phyloP scores from a whole-genome alignment of 1,140 invertebrate species.

The Helicoverpa zea region DNA sequence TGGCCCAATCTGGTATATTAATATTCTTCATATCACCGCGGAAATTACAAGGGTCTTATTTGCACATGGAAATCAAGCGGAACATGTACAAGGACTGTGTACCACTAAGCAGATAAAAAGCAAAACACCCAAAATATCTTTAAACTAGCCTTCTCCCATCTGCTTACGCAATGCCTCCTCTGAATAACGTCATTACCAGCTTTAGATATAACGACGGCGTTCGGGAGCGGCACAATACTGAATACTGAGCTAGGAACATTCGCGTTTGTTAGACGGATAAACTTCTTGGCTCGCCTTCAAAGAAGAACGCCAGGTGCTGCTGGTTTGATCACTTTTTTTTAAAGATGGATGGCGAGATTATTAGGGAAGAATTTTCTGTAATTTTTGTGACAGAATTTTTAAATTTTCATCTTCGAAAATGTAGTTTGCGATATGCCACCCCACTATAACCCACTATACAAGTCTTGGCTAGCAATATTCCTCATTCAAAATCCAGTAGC shows the following conservation, averaged over 20 bases:
- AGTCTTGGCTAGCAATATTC: too few relatives aligned
- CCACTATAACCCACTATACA: too few relatives aligned
- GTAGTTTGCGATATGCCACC: too few relatives aligned
- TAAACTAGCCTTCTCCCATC: constrained; percentile 1
- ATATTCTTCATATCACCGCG: too few relatives aligned
- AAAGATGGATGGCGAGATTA: background rate
- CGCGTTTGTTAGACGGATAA: constrained; percentile 40
- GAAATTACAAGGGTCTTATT: too few relatives aligned
- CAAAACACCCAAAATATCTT: too few relatives aligned
- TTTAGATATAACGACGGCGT: constrained; percentile 48
- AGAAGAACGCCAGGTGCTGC: constrained; percentile 31
- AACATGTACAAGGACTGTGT: too few relatives aligned
- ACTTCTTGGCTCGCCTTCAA: constrained; percentile 36
- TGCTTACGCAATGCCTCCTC: background rate
- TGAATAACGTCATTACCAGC: constrained; percentile 55
- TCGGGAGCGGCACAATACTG: constrained; percentile 44
- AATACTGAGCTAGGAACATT: constrained; percentile 42
- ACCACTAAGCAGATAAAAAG: background rate
- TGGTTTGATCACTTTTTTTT: constrained; percentile 6
- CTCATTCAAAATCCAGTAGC: too few relatives aligned
- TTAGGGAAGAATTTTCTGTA: background rate
- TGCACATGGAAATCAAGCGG: too few relatives aligned
- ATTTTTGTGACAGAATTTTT: background rate
- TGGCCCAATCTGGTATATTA: too few relatives aligned
- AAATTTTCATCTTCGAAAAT: too few relatives aligned